Percentiles rank a stretch among this genome's conserved stretches.
phyloP scores from a whole-genome alignment of 2,888 invertebrate species.

The Cataglyphis albicans region DNA sequence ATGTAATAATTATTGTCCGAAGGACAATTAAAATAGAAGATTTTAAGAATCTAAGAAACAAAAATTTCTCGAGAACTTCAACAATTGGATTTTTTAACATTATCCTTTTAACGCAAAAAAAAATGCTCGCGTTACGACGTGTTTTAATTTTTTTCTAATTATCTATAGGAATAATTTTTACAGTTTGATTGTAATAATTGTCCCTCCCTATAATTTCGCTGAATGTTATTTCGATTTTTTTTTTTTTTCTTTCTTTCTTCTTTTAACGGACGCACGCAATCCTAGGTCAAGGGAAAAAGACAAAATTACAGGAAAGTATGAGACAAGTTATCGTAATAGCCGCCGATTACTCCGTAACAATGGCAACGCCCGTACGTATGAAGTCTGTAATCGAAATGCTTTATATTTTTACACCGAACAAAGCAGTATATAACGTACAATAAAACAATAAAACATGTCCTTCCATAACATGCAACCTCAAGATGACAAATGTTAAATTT shows the following conservation, averaged over 20 bases:
- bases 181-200: neutral
- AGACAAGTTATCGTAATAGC: slow-evolving; percentile 70
- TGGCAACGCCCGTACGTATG: slow-evolving; percentile 77
- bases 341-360: slow-evolving; percentile 75
- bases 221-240: neutral
- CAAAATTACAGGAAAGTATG: slow-evolving; percentile 55
- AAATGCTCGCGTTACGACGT: neutral
- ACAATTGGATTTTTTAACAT: neutral
- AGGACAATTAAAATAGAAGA: neutral
- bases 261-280: slow-evolving; percentile 36
- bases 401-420: slow-evolving; percentile 85
- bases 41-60: neutral
- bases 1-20: slow-evolving; percentile 14
- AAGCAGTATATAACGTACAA: slow-evolving; percentile 82
- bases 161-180: slow-evolving; percentile 9
- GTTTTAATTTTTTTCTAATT: neutral
- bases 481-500: slow-evolving; percentile 84
- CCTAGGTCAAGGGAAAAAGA: slow-evolving; percentile 69
- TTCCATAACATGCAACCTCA: slow-evolving; percentile 84
- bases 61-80: neutral
- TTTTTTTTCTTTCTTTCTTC: neutral
- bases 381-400: slow-evolving; percentile 84
- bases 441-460: slow-evolving; percentile 84
- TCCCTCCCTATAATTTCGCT: neutral
- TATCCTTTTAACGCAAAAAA: neutral